Evolutionary conservation across 2,888 invertebrate species (phyloP).

Genomic region (Rhorus exstirpatorius): DNA sequence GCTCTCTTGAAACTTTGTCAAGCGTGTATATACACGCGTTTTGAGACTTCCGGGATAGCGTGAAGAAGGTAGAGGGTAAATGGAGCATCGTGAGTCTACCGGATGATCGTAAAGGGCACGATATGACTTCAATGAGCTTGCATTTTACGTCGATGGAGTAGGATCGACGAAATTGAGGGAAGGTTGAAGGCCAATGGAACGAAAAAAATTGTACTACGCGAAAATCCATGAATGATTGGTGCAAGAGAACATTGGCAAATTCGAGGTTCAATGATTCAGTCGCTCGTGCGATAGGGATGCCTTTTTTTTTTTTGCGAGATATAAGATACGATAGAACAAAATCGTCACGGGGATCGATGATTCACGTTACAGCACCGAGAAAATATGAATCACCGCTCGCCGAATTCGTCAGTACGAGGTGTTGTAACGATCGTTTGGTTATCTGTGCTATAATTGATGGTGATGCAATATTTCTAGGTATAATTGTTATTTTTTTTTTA

Average conservation of each 20-base stretch:
- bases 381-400: conserved; percentile 36
- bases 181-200: no score
- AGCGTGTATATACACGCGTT: neutral
- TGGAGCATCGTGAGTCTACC: no score
- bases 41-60: neutral
- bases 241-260: neutral
- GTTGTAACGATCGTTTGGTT: conserved; percentile 2
- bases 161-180: no score
- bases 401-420: conserved; percentile 17
- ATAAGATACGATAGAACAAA: no score
- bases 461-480: neutral
- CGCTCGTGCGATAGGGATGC: neutral
- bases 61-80: neutral
- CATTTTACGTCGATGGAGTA: no score
- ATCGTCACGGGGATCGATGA: conserved; percentile 9
- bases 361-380: conserved; percentile 16
- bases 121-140: no score
- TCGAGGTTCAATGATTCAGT: neutral
- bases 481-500: conserved; percentile 18
- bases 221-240: neutral
- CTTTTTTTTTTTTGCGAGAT: neutral
- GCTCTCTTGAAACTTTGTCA: neutral
- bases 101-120: no score
- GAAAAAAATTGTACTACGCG: neutral
- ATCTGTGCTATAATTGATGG: neutral